A percentile compares a stretch with the other conserved stretches of the same genome.
These are phyloP conservation scores for Shinisaurus crocodilurus DNA, from an alignment of 2,113 vertebrate genomes.

Conservation along the genomic window DNA sequence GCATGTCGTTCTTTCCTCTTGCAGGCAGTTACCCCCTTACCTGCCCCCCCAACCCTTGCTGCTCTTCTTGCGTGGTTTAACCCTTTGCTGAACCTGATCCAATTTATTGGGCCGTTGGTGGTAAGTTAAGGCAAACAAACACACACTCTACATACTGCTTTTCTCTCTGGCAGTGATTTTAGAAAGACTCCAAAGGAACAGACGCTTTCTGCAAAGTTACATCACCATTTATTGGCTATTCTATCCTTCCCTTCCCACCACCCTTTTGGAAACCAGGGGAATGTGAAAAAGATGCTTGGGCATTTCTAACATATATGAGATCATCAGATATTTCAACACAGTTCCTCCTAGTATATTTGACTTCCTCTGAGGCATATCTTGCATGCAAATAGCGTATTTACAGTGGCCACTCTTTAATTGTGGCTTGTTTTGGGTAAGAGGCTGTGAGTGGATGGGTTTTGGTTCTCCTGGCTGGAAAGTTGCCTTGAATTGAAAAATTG, in stretches of 20 bases:
- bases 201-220: slow-evolving; percentile 4
- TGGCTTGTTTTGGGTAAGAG: background rate
- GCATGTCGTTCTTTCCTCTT: background rate
- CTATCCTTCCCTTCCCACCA: background rate
- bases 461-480: background rate
- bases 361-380: background rate
- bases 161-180: background rate
- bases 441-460: no score
- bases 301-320: background rate
- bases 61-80: slow-evolving; percentile 9
- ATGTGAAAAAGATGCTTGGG: background rate
- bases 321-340: no score
- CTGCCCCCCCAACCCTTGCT: no score
- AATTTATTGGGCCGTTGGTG: background rate
- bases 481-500: background rate
- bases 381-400: background rate
- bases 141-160: background rate
- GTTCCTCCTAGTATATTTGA: background rate
- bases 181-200: background rate
- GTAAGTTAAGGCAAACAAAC: background rate
- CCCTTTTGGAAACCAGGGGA: background rate
- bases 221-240: background rate
- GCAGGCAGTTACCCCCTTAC: background rate
- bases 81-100: background rate
- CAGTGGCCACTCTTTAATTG: background rate